phyloP scores from a whole-genome alignment of 2,797 vertebrate species.

The Chloroceryle inda region DNA sequence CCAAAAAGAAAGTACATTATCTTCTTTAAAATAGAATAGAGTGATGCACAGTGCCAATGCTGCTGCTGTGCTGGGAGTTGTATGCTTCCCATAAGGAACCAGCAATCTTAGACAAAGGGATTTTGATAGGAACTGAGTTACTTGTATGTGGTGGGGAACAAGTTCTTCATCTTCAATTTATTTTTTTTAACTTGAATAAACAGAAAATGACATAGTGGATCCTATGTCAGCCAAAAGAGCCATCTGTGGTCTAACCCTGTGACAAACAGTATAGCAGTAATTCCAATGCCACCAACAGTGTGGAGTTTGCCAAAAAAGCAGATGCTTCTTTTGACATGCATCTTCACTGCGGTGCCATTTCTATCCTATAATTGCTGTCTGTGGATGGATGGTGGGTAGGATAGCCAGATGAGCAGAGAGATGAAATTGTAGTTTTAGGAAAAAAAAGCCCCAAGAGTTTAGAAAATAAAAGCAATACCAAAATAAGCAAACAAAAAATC shows the following conservation, averaged over 20 bases:
- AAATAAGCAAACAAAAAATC: background rate
- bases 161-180: constrained; percentile 63
- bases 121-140: constrained; percentile 1
- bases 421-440: background rate
- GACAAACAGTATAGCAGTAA: constrained; percentile 69
- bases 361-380: constrained; percentile 52
- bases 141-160: background rate
- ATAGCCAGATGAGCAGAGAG: constrained; percentile 43
- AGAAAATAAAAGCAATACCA: background rate
- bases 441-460: background rate
- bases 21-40: background rate
- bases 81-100: background rate
- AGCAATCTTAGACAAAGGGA: background rate
- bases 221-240: constrained; percentile 75
- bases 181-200: constrained; percentile 61
- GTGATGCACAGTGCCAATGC: background rate
- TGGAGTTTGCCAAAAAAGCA: constrained; percentile 75
- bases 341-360: constrained; percentile 1
- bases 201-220: constrained; percentile 63
- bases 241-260: constrained; percentile 74
- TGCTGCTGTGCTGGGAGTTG: background rate
- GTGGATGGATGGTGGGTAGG: background rate
- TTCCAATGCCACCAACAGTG: constrained; percentile 68
- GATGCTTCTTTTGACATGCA: constrained; percentile 72
- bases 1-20: background rate